Evolutionary conservation across 64 coral and sea anemone species (phyloP), one percentile per base, ranked within the genome.

Genomic region (Pachyseris speciosa): DNA sequence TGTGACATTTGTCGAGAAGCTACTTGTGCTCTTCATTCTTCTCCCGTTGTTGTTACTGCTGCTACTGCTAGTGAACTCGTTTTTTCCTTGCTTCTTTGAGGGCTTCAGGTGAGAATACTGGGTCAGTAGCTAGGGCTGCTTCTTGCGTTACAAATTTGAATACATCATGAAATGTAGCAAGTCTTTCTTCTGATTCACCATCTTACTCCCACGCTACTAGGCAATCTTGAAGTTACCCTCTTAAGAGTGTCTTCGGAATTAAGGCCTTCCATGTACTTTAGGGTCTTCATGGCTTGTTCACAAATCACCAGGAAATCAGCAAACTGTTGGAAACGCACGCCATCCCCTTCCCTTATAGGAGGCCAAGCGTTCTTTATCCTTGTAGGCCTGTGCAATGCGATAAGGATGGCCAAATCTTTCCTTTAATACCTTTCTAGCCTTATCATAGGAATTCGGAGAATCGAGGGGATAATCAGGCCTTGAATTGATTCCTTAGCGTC

Each of bases 401-500:
- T 49, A 90, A 64, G 64, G 88, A 80, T 90, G 55, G n/a, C 75
- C 88, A 37, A 69, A 91, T 37, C 88, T 60, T 91, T 91, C 33
- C 31, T 45, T 66, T 71, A 91, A 53, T 32, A 91, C 40, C 37
- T 80, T 37, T 69, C 64, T 90, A 13, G 88, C 74, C 76, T 81
- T 67, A 51, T 32, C 43, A 67, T 91, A 91, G 22, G 88, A 75
- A 69, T 81, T 75, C 19, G 57, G 25, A 64, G 24, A 33, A n/a
- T 91, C 63, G 64, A 91, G 38, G 19, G n/a, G n/a, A n/a, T 66
- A 31, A 91, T 52, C 28, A 70, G 50, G n/a, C 78, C 89, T 69
- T 83, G 15, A 49, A 91, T 91, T 77, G 79, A 36, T 83, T 70
- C 76, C 40, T 91, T 91, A 26, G 89, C 78, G 49, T 91, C 89